Evolutionary conservation across 2,888 invertebrate species (phyloP), one percentile per base, ranked within the genome.

Genomic region (Mamestra brassicae): DNA sequence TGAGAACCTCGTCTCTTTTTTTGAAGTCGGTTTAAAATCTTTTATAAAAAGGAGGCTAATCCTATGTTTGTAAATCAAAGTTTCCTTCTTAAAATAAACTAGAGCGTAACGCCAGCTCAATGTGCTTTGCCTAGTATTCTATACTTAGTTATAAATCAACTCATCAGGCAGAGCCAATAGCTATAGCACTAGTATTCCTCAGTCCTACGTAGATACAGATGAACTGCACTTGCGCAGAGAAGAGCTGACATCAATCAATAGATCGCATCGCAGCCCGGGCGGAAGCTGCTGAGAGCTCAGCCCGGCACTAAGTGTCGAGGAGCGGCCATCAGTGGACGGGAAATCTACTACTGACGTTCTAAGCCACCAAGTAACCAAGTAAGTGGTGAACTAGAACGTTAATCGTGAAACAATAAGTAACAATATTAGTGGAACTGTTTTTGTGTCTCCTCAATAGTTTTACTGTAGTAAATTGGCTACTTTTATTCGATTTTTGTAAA

Each of bases 181-280:
- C 2, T 55, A 26, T 36, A 47, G 13, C 34, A 76, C 26, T 63
- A 13, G 10, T 34, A 47, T 34, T 47, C 11, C 42, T 42, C 4
- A 42, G 42, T 42, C 8, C 6, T 42, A 7, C 5, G 42, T 42
- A 38, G 3, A 38, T 47, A 36, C 80, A 64, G 60, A 47, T 73
- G 34, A 54, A 80, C 80, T 77, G 77, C 77, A 77, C 77, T 77
- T 77, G 77, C 77, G 77, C 77, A 77, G 61, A 65, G 36, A 61
- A 77, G 80, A 50, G 60, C 55, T 26, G 17, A n/a, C 75, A 62
- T 80, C 55, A 77, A 80, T 77, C 76, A 81, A 71, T 77, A 77
- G 34, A 72, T 60, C 7, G 54, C 36, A 60, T 60, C 50, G 55
- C n/a, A 50, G 45, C 60, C 58, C 15, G 62, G 57, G 61, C 55